These are phyloP conservation scores for Drosophila chauvacae DNA, from an alignment of 1,140 invertebrate species.

Conservation along the genomic window DNA sequence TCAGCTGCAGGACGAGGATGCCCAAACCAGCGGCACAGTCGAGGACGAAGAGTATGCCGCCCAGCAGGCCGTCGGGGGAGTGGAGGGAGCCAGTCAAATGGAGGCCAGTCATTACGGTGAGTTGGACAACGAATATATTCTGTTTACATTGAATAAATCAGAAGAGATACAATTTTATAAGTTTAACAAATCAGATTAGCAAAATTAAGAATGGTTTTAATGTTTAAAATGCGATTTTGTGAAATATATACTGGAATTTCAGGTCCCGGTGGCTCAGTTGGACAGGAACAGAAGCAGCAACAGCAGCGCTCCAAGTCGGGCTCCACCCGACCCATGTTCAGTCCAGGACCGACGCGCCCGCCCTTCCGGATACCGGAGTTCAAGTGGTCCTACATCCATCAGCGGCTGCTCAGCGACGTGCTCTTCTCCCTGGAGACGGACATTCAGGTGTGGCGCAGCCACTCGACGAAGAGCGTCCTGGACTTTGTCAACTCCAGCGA, in stretches of 20 bases:
- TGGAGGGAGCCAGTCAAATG: slow-evolving; percentile 34
- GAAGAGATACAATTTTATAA: not conserved
- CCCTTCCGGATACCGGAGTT: slow-evolving; percentile 99
- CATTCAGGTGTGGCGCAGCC: slow-evolving; percentile 95
- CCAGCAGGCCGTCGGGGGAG: slow-evolving; percentile 86
- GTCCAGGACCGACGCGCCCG: slow-evolving; percentile 96
- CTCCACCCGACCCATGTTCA: slow-evolving; percentile 94
- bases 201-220: not conserved
- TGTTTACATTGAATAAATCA: not conserved
- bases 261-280: not conserved
- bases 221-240: not conserved
- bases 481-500: slow-evolving; percentile 99
- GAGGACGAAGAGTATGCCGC: slow-evolving; percentile 50
- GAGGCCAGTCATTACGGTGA: slow-evolving; percentile 92
- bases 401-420: slow-evolving; percentile 97
- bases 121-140: slow-evolving; percentile 24
- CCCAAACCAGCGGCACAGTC: slow-evolving; percentile 1
- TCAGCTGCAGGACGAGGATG: slow-evolving; percentile 11
- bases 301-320: slow-evolving; percentile 86
- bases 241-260: not conserved
- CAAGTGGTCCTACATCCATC: slow-evolving; percentile 99
- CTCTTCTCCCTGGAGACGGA: slow-evolving; percentile 98
- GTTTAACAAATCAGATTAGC: not conserved
- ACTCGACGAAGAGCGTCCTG: slow-evolving; percentile 97
- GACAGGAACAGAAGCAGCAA: slow-evolving; percentile 23